phyloP scores from a whole-genome alignment of 2,888 invertebrate species.

The Zeuzera pyrina region DNA sequence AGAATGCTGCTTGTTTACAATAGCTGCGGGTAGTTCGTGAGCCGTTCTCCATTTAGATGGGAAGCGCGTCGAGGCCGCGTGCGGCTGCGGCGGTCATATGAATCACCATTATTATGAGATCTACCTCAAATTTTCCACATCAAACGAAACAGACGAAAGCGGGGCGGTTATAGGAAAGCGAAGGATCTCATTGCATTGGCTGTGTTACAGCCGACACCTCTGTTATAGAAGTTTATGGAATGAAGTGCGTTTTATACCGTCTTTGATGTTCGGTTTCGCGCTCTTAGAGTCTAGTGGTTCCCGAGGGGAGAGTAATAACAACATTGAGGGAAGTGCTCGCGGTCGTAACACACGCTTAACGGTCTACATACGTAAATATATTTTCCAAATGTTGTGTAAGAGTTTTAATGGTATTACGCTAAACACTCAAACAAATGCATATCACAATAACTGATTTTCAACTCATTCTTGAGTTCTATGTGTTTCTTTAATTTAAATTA shows the following conservation, averaged over 20 bases:
- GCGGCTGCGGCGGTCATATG: constrained; percentile 42
- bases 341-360: constrained; percentile 39
- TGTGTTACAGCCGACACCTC: constrained; percentile 39
- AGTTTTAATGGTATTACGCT: background rate
- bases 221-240: constrained; percentile 62
- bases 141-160: background rate
- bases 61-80: constrained; percentile 54
- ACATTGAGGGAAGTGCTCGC: constrained; percentile 43
- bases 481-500: constrained; percentile 4
- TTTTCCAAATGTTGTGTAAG: constrained; percentile 7
- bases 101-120: constrained; percentile 36
- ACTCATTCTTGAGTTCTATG: too few species aligned
- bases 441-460: too few species aligned
- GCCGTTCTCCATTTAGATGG: constrained; percentile 62
- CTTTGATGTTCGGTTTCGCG: constrained; percentile 64
- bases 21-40: constrained; percentile 67
- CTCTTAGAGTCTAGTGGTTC: constrained; percentile 53
- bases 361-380: constrained; percentile 33
- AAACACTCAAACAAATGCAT: background rate
- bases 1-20: constrained; percentile 64
- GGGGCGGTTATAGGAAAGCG: too few species aligned
- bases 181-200: too few species aligned
- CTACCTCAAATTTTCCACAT: constrained; percentile 14
- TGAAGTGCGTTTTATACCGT: constrained; percentile 63
- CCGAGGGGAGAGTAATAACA: constrained; percentile 50